Percentiles rank a stretch among this genome's conserved stretches.
Evolutionary conservation across 2,113 vertebrate species (phyloP).

Genomic region (Dasyurus viverrinus): DNA sequence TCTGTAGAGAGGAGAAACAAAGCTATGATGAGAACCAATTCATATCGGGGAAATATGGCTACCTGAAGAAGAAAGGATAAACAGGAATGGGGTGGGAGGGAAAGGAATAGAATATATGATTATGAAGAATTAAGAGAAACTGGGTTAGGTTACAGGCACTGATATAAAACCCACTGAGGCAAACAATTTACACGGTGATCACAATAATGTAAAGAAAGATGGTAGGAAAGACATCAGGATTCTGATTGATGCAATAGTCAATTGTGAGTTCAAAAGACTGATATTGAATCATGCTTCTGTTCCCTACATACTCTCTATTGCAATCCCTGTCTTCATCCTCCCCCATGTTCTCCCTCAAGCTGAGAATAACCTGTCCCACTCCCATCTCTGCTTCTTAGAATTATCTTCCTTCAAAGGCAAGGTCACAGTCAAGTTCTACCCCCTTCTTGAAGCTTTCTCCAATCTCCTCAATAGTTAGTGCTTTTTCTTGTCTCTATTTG

Average conservation of each 20-base stretch:
- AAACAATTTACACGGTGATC: background rate
- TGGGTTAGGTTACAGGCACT: background rate
- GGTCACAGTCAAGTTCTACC: background rate
- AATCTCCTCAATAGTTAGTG: background rate
- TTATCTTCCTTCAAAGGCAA: background rate
- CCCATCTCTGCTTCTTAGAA: background rate
- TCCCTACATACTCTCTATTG: background rate
- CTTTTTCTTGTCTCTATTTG: background rate
- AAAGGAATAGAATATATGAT: background rate
- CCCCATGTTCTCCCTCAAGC: background rate
- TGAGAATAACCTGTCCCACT: background rate
- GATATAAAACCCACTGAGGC: background rate
- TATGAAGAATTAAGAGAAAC: background rate
- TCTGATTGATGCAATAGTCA: background rate
- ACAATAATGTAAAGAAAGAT: background rate
- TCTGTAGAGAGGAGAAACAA: slow-evolving; percentile 83
- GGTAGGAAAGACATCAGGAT: background rate
- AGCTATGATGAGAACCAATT: background rate
- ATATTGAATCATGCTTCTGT: background rate
- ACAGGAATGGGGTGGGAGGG: background rate
- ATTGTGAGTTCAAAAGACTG: background rate
- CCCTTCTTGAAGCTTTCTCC: background rate
- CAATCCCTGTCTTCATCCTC: background rate
- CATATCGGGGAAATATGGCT: background rate
- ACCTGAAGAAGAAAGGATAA: background rate